Base-by-base conservation (phyloP, 1,140 invertebrate genomes). In the Varroa destructor region DNA sequence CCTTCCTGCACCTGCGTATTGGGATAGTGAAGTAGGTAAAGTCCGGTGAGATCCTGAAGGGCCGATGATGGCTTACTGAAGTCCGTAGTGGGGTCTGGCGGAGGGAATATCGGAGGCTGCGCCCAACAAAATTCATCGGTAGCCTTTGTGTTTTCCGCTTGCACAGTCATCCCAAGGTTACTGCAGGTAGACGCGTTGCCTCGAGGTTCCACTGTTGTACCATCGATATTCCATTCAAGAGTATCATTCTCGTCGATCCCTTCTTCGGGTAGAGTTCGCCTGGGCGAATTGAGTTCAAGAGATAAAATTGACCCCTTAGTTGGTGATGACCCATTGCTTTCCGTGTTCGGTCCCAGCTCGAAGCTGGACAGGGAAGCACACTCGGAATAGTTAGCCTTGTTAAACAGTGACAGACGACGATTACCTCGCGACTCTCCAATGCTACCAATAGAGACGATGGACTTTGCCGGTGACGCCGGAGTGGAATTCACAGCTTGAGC, bases 41-140 rank as follows among this genome's bases (percentile, higher is more conserved):
- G 46, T 67, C 37, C 61, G 1, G 61, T 67, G 61, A 51, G 46
- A 8, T 40, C 46, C 37, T 14, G 36, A 14, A 67, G 37, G 3
- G 36, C 37, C 12, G 61, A 67, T 5, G 14, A 43, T 67, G 46
- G 46, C 46, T 67, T 67, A 40, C 36, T 46, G 5, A 37, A 40
- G 61, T 67, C 61, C 37, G 61, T 67, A 8, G 46, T 51, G 1
- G 61, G 61, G 40, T 67, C 61, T 67, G 61, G 61, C 40, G 61
- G 61, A 14, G 61, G 61, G 8, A 67, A 67, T 37, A 67, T 67
- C 1, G 61, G 61, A 40, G 61, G 61, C 61, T 67, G 61, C 36
- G 61, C 61, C 61, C 61, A 67, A 67, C 61, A 67, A 46, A 67
- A 67, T 37, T 67, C 61, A 14, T 67, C 61, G 2, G 61, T 12